phyloP scores from a whole-genome alignment of 2,113 vertebrate genomes.

The Ahaetulla prasina region DNA sequence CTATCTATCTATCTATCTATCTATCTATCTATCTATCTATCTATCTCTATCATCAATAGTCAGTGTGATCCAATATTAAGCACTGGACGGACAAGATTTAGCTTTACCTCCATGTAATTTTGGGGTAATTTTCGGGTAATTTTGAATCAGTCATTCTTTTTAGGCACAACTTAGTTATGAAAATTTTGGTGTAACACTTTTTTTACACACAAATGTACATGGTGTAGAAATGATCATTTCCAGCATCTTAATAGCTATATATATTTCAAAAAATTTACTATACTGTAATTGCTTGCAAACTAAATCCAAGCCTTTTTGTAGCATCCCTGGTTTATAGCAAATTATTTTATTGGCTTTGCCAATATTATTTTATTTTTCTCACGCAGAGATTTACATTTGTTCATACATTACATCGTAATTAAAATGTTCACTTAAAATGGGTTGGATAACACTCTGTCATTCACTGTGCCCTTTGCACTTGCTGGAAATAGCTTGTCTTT shows the following conservation, averaged over 20 bases:
- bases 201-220: neutral
- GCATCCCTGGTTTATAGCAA: neutral
- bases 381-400: neutral
- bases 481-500: neutral
- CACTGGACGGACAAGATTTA: neutral
- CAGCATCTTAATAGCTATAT: neutral
- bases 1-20: neutral
- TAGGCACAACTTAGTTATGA: neutral
- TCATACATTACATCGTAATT: neutral
- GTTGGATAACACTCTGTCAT: neutral
- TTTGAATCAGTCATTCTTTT: neutral
- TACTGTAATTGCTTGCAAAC: neutral
- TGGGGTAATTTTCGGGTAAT: no score
- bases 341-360: neutral
- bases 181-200: neutral
- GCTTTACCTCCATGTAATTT: neutral
- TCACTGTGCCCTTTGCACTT: neutral
- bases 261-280: neutral
- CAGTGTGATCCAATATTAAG: neutral
- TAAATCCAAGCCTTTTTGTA: neutral
- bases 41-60: no score
- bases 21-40: neutral
- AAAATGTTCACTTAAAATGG: conserved; percentile 18
- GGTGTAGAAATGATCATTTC: neutral
- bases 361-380: conserved; percentile 8